These are phyloP conservation scores for Amphilophus citrinellus DNA, from an alignment of 2,113 vertebrate genomes.

Conservation along the genomic window DNA sequence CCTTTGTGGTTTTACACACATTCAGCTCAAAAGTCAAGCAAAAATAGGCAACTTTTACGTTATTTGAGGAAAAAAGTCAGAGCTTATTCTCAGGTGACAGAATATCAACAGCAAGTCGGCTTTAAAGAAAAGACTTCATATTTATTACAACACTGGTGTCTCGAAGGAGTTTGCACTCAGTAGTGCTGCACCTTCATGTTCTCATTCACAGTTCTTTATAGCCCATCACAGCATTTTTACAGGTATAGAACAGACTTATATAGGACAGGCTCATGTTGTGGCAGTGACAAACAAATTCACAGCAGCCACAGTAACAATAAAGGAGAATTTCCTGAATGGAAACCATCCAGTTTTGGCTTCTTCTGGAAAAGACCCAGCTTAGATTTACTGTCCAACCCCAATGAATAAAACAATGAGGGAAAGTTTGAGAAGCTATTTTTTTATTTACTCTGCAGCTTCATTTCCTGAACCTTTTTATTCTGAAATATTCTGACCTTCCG, in stretches of 20 bases:
- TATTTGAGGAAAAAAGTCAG: neutral
- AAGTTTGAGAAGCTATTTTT: neutral
- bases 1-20: constrained; percentile 19
- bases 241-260: neutral
- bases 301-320: neutral
- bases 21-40: neutral
- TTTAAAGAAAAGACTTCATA: neutral
- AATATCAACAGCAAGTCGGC: neutral
- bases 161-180: neutral
- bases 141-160: neutral
- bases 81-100: constrained; percentile 14
- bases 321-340: neutral
- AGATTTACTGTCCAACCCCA: neutral
- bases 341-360: neutral
- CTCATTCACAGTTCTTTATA: neutral
- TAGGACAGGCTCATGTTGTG: neutral
- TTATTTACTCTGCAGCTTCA: neutral
- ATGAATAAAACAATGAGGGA: neutral
- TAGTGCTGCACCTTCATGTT: neutral
- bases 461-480: neutral
- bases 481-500: neutral
- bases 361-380: neutral
- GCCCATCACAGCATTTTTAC: accelerated
- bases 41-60: neutral
- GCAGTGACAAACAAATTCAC: neutral